These are phyloP conservation scores for mouse (Mus musculus) DNA, from an alignment of 2,113 vertebrate genomes.

Conservation along the genomic window DNA sequence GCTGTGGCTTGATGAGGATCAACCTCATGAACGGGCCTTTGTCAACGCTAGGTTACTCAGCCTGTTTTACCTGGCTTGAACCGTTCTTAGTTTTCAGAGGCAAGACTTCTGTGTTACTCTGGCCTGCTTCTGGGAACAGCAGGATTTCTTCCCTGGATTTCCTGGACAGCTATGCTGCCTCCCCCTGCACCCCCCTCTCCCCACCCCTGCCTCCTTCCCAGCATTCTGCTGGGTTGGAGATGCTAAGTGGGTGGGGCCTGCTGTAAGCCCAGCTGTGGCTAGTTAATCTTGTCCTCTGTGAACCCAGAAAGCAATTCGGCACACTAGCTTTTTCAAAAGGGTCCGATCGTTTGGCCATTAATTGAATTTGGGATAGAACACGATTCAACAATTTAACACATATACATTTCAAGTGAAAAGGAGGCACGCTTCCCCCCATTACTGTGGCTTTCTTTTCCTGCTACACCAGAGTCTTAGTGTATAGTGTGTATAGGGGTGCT, in stretches of 20 bases:
- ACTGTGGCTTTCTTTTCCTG: neutral
- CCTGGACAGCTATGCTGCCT: neutral
- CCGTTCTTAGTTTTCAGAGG: slow-evolving; percentile 58
- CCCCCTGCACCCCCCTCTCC: no score
- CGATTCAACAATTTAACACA: slow-evolving; percentile 26
- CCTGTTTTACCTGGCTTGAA: slow-evolving; percentile 58
- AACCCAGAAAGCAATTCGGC: neutral
- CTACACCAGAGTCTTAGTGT: neutral
- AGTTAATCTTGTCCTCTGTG: neutral
- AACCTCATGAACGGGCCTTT: slow-evolving; percentile 17
- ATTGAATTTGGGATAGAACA: slow-evolving; percentile 28
- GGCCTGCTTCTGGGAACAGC: neutral
- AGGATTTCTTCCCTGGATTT: neutral
- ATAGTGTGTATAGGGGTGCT: neutral
- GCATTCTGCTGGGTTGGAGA: neutral
- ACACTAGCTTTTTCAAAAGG: slow-evolving; percentile 49
- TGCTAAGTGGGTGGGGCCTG: neutral
- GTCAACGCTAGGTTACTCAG: neutral
- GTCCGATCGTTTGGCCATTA: slow-evolving; percentile 15
- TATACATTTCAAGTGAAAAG: slow-evolving; percentile 39
- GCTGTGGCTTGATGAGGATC: neutral
- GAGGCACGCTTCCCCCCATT: neutral
- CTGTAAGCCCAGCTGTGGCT: neutral
- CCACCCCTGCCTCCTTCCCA: no score
- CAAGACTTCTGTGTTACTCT: neutral